Evolutionary conservation across 2,113 vertebrate genomes (phyloP).

Genomic region (Gnathonemus longibarbis): DNA sequence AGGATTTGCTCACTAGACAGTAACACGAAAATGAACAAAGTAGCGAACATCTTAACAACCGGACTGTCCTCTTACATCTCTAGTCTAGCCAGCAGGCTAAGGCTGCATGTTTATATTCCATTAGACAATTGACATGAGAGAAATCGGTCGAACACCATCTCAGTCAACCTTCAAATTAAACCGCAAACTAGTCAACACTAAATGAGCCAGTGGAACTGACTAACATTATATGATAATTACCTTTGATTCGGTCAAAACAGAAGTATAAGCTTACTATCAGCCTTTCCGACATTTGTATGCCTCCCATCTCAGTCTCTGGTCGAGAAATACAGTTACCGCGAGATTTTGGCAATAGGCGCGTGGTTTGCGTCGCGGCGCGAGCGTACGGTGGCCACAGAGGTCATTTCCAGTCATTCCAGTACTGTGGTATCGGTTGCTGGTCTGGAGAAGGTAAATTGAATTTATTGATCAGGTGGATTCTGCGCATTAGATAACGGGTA

Average conservation of each 20-base stretch:
- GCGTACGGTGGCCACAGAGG: neutral
- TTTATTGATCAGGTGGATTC: neutral
- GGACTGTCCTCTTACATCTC: neutral
- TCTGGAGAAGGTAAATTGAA: neutral
- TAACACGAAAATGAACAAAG: neutral
- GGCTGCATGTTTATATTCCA: neutral
- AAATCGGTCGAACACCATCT: neutral
- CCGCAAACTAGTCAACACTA: neutral
- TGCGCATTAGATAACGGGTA: neutral
- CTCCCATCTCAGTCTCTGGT: conserved; percentile 7
- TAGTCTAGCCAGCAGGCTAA: neutral
- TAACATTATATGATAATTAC: neutral
- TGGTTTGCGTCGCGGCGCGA: neutral
- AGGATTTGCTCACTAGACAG: neutral
- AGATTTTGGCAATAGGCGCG: neutral
- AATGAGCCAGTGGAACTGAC: neutral
- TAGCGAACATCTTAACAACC: neutral
- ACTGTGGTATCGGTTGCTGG: neutral
- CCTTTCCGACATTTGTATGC: neutral
- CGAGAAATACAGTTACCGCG: neutral
- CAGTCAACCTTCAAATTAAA: neutral
- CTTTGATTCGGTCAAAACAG: neutral
- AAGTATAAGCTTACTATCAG: neutral
- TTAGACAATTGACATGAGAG: neutral
- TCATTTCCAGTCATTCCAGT: neutral